Base-by-base conservation (phyloP, 2,113 vertebrate species). In the Ciconia boyciana region DNA sequence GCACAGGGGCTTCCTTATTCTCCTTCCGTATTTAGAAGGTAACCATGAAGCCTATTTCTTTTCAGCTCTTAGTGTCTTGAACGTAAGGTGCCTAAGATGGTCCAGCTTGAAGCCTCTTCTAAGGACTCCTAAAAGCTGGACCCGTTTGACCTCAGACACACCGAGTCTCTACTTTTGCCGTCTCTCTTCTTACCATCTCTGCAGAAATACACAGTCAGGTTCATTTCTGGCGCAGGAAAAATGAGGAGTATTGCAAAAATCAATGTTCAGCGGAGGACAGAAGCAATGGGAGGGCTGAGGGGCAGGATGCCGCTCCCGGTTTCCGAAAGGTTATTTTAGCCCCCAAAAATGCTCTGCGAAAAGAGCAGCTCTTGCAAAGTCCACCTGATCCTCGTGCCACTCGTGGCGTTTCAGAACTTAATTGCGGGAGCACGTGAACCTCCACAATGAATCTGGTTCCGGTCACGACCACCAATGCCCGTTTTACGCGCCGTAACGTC, bases 261-360 rank as follows among this genome's bases (percentile, higher is more conserved):
- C 91, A 55, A 52, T 87, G 87, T 51, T 89, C n/a, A 34, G 84
- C 4, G 1, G 61, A 85, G 78, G 90, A 74, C 85, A 61, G 80
- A 34, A 51, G 78, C 39, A 39, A 61, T 89, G 36, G 74, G 62
- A 91, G 86, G 83, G 81, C 20, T 82, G 91, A 71, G 89, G 86
- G 89, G 89, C 68, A 94, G 84, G 81, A 71, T 32, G 64, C 52
- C 79, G 78, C 82, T 94, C 48, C 62, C 8, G 7, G 60, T 41
- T 72, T 96, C 87, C 43, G 44, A 81, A 89, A 93, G 84, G 81
- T 89, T 87, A 52, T 87, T 87, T 81, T 62, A 84, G 81, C 92
- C 65, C 58, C 61, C 87, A 46, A 81, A 71, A 41, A 48, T 8
- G 54, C 54, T 74, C 41, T 15, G 12, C 2, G 4, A 70, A 39